Conservation (phyloP, 2,797 vertebrate species). For the Tinamus major region DNA sequence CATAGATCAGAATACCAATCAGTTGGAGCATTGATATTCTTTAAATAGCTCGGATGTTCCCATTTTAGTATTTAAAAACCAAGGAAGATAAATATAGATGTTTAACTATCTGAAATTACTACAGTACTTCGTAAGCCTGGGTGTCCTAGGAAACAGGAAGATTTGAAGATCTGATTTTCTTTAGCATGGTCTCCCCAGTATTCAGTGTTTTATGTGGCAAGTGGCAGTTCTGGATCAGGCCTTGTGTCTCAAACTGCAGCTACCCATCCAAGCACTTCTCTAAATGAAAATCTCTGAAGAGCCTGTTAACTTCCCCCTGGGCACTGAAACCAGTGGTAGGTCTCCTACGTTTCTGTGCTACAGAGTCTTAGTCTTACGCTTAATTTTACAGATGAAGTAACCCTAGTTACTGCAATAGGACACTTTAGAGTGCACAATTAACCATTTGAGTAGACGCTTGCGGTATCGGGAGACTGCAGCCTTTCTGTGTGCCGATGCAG, state of each 20-base stretch:
- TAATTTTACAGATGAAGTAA: constrained; percentile 29
- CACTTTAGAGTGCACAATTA: not conserved
- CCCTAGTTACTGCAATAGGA: not conserved
- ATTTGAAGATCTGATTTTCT: not conserved
- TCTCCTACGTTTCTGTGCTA: not conserved
- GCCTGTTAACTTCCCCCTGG: constrained; percentile 18
- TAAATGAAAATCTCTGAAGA: constrained; percentile 25
- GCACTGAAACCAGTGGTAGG: constrained; percentile 10
- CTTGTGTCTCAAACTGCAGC: not conserved
- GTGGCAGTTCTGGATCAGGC: not conserved
- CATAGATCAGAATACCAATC: not conserved
- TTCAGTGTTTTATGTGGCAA: not conserved
- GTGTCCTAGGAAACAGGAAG: not conserved
- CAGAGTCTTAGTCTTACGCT: not conserved
- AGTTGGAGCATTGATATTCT: not conserved
- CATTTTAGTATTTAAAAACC: not conserved
- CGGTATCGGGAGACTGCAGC: not conserved
- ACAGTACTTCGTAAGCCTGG: not conserved
- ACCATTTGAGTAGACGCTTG: not conserved
- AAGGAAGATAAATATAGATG: not conserved
- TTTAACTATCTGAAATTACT: not conserved
- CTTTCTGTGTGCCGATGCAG: not conserved
- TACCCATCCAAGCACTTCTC: not conserved
- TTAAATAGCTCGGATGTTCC: not conserved
- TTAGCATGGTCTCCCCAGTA: not conserved